Evolutionary conservation across 2,888 invertebrate species (phyloP).

Genomic region (Thereva nobilitata): DNA sequence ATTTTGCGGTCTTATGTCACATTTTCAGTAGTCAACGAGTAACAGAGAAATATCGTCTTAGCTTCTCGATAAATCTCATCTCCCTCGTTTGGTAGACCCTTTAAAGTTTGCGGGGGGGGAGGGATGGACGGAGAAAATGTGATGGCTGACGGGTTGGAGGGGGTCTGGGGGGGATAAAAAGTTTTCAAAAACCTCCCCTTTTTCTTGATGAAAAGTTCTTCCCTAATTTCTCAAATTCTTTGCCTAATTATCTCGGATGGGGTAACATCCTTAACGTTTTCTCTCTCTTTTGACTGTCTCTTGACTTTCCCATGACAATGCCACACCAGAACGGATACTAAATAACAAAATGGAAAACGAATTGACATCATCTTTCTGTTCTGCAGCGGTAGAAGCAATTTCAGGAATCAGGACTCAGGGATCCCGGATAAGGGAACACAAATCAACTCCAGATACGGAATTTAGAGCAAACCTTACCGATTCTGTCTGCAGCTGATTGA

Average conservation of each 20-base stretch:
- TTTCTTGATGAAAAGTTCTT: conserved; percentile 10
- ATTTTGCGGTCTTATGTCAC: conserved; percentile 21
- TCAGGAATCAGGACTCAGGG: neutral
- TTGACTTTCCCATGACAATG: conserved; percentile 1
- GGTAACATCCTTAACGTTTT: conserved; percentile 3
- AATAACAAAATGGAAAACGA: conserved; percentile 1
- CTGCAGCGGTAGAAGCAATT: neutral
- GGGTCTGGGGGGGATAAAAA: neutral
- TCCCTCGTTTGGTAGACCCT: no score
- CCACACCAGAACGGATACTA: neutral
- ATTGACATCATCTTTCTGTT: neutral
- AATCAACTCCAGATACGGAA: neutral
- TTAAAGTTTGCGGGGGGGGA: no score
- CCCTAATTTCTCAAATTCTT: conserved; percentile 19
- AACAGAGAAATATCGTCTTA: conserved; percentile 16
- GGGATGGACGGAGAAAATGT: no score
- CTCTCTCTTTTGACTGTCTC: neutral
- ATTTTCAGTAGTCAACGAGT: conserved; percentile 9
- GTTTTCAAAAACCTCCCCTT: conserved; percentile 3
- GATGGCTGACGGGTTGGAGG: no score
- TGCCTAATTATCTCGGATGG: conserved; percentile 14
- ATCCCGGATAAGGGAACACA: neutral
- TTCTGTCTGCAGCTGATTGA: conserved; percentile 24
- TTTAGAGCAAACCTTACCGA: neutral
- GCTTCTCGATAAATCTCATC: conserved; percentile 12